Conservation (phyloP, 2,797 vertebrate species). For the Amphiprion clarkii region DNA sequence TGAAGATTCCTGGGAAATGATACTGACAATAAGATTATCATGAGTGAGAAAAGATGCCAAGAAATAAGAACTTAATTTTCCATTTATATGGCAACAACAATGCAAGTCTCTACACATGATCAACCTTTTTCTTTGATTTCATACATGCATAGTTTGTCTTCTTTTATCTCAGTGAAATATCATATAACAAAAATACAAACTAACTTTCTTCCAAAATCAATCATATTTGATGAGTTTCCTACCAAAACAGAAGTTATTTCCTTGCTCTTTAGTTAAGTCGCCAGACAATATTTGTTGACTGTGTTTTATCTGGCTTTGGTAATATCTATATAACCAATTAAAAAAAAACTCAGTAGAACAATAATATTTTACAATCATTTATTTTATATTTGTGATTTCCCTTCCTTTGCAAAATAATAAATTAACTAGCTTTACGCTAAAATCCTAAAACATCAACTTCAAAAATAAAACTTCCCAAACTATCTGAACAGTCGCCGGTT, state of each 20-base stretch:
- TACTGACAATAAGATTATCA: constrained; percentile 27
- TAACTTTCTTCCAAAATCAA: too few species aligned
- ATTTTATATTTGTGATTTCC: too few species aligned
- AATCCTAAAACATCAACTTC: not conserved
- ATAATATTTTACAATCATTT: too few species aligned
- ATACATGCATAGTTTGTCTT: not conserved
- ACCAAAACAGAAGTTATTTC: not conserved
- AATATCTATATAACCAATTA: too few species aligned
- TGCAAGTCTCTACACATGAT: not conserved
- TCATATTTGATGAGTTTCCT: too few species aligned
- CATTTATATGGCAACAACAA: not conserved
- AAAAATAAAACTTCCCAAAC: not conserved
- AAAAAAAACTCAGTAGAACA: too few species aligned
- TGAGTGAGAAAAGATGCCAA: constrained; percentile 8
- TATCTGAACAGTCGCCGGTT: not conserved
- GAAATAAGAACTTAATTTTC: constrained; percentile 5
- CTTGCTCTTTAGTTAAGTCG: too few species aligned
- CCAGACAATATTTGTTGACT: too few species aligned
- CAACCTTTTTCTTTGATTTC: not conserved
- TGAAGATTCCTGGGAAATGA: constrained; percentile 35
- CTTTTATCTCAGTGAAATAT: too few species aligned
- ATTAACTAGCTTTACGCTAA: not conserved
- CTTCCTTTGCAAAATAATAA: too few species aligned
- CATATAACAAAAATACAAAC: too few species aligned
- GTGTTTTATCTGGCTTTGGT: too few species aligned